phyloP scores from a whole-genome alignment of 2,888 invertebrate species.

The Cheilosia scutellata region DNA sequence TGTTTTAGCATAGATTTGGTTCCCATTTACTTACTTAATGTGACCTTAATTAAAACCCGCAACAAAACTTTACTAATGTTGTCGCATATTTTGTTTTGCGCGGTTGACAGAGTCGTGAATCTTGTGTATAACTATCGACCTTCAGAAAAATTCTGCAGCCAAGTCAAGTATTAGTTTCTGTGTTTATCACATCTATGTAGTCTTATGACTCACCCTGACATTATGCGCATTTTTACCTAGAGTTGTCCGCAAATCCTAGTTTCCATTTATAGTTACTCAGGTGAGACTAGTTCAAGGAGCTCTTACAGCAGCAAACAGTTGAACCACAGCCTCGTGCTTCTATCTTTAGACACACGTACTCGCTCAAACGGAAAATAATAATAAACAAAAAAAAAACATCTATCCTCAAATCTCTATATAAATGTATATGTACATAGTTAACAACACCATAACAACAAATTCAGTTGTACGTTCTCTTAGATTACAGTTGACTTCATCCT shows the following conservation, averaged over 20 bases:
- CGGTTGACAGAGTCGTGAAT: too few species aligned
- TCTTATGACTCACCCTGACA: constrained; percentile 1
- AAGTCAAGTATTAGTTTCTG: background rate
- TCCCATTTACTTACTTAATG: too few species aligned
- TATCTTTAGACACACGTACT: background rate
- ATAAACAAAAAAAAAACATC: background rate
- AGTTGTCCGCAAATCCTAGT: constrained; percentile 5
- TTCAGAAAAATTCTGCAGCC: constrained; percentile 4
- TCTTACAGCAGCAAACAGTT: background rate
- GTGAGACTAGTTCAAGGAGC: constrained; percentile 16
- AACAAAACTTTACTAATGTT: too few species aligned
- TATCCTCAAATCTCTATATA: background rate
- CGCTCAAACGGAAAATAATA: background rate
- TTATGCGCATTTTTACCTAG: background rate
- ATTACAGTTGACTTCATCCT: background rate
- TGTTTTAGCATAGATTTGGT: too few species aligned
- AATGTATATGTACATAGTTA: background rate
- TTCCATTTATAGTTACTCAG: constrained; percentile 5
- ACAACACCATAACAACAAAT: background rate
- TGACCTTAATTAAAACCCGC: too few species aligned
- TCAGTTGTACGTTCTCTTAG: background rate
- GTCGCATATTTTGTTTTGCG: too few species aligned
- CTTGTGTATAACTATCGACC: background rate
- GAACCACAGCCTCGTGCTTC: background rate
- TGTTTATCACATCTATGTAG: background rate